Conservation (phyloP, 2,797 vertebrate genomes). For the Philypnodon macrostomus region DNA sequence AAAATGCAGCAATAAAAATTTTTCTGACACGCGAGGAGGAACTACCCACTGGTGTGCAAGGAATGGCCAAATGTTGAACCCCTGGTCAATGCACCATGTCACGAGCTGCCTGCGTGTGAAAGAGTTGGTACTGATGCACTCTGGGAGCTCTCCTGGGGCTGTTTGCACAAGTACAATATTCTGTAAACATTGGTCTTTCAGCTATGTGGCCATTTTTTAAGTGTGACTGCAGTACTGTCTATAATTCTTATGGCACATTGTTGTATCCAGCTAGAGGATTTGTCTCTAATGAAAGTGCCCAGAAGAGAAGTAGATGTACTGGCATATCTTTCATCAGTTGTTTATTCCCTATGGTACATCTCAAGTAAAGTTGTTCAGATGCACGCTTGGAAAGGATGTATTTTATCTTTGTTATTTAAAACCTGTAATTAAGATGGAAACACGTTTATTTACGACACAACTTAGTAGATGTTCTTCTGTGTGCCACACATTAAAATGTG, state of each 20-base stretch:
- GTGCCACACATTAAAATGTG: no score
- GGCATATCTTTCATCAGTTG: slow-evolving; percentile 55
- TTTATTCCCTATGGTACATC: slow-evolving; percentile 57
- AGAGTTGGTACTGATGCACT: slow-evolving; percentile 27
- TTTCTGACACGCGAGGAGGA: not conserved
- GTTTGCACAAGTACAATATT: slow-evolving; percentile 31
- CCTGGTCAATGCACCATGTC: slow-evolving; percentile 28
- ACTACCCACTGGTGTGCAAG: slow-evolving; percentile 25
- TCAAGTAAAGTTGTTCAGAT: slow-evolving; percentile 41
- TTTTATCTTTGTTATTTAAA: slow-evolving; percentile 25
- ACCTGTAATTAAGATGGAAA: slow-evolving; percentile 29
- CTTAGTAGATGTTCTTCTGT: no score
- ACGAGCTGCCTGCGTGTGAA: slow-evolving; percentile 26
- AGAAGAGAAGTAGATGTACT: slow-evolving; percentile 63
- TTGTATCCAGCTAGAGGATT: slow-evolving; percentile 40
- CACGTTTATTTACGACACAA: not conserved
- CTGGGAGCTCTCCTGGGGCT: slow-evolving; percentile 19
- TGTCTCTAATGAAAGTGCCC: slow-evolving; percentile 50
- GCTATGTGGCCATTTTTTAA: slow-evolving; percentile 29
- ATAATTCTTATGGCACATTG: slow-evolving; percentile 35
- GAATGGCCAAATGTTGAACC: slow-evolving; percentile 33
- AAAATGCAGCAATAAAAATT: not conserved
- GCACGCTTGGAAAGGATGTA: slow-evolving; percentile 36
- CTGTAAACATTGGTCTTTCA: slow-evolving; percentile 38
- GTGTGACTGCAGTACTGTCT: slow-evolving; percentile 23